Percentiles rank a stretch among this genome's conserved stretches.
These are phyloP conservation scores for Brachionus rotundiformis DNA, from an alignment of 1,140 invertebrate species.

Conservation along the genomic window DNA sequence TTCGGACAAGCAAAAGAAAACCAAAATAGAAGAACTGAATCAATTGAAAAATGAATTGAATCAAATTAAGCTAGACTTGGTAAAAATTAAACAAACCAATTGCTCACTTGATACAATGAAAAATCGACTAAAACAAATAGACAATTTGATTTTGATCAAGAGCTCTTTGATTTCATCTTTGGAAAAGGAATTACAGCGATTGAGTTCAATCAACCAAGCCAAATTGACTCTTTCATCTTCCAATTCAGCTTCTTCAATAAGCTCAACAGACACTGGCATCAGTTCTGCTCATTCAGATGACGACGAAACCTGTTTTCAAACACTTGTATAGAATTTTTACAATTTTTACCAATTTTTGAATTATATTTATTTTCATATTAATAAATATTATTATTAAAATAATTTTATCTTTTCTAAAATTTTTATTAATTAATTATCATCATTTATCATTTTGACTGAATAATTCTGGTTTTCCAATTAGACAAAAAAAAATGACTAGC, in stretches of 20 bases:
- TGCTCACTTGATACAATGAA: neutral
- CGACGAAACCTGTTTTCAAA: constrained; percentile 3
- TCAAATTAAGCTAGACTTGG: neutral
- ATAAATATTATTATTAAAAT: too few species aligned
- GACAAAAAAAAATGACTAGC: too few species aligned
- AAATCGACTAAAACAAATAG: neutral
- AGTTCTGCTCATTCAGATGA: constrained; percentile 27
- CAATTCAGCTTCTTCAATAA: constrained; percentile 14
- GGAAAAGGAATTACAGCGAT: constrained; percentile 5
- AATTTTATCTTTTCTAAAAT: too few species aligned
- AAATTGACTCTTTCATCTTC: neutral
- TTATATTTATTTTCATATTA: neutral
- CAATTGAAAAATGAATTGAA: neutral
- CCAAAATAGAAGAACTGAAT: neutral
- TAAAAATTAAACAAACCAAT: neutral
- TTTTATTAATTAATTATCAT: too few species aligned
- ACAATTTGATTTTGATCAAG: neutral
- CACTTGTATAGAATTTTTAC: constrained; percentile 22
- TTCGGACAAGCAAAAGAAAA: neutral
- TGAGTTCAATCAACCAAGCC: neutral
- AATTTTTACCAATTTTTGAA: neutral
- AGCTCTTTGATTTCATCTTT: neutral
- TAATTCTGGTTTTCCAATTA: too few species aligned
- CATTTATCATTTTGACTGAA: too few species aligned
- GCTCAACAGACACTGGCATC: constrained; percentile 29